These are phyloP conservation scores for Sinotaia quadrata DNA, from an alignment of 2,888 invertebrate genomes.

Conservation along the genomic window DNA sequence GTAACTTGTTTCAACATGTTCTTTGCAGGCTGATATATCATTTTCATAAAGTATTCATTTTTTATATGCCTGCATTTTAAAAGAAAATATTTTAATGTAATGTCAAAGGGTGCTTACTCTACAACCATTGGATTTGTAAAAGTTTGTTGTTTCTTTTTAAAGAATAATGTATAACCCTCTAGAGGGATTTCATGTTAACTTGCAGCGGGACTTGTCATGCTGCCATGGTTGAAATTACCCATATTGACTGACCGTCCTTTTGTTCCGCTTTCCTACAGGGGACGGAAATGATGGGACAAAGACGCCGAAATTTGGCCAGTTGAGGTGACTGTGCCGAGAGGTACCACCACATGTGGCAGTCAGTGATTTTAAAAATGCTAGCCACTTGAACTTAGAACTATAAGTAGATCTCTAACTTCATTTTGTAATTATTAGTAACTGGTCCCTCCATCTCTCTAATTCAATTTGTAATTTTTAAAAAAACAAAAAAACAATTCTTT, in stretches of 20 bases:
- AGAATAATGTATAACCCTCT: constrained; percentile 31
- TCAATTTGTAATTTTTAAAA: background rate
- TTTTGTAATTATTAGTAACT: constrained; percentile 4
- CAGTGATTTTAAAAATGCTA: constrained; percentile 26
- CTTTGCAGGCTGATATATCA: too few species aligned
- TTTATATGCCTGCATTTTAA: too few species aligned
- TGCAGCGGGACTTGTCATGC: constrained; percentile 32
- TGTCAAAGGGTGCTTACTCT: too few species aligned
- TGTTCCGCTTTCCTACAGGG: constrained; percentile 68
- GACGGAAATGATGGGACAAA: constrained; percentile 57
- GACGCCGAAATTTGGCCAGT: constrained; percentile 56
- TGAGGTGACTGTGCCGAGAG: constrained; percentile 58
- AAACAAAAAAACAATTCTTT: too few species aligned
- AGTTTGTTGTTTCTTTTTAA: too few species aligned
- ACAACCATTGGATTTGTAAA: too few species aligned
- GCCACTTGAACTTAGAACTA: constrained; percentile 12
- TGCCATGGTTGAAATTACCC: constrained; percentile 33
- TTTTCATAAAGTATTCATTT: too few species aligned
- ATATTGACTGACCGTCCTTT: constrained; percentile 60
- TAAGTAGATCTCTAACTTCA: background rate
- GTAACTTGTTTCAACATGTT: too few species aligned
- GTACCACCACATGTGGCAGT: constrained; percentile 45
- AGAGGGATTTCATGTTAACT: constrained; percentile 17
- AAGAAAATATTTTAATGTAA: too few species aligned
- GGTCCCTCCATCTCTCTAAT: constrained; percentile 4